Conservation (phyloP, 2,113 vertebrate genomes). For the Nyctibius bracteatus region DNA sequence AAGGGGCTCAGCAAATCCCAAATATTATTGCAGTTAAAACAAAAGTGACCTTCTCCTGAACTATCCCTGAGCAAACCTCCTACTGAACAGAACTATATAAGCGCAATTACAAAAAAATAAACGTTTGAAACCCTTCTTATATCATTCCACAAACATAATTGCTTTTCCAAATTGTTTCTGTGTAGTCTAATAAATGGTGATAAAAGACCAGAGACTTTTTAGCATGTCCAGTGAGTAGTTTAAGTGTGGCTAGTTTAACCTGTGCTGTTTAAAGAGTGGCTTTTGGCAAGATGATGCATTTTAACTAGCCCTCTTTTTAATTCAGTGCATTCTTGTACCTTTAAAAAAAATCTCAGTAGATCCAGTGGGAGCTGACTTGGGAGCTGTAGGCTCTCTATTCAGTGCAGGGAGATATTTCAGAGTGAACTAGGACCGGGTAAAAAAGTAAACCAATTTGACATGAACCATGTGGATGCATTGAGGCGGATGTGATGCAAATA, state of each 20-base stretch:
- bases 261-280: neutral
- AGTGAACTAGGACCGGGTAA: neutral
- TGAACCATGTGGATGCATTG: neutral
- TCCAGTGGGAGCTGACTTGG: neutral
- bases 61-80: neutral
- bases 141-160: neutral
- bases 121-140: neutral
- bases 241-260: neutral
- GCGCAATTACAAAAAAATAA: neutral
- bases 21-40: neutral
- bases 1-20: neutral
- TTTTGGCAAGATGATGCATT: neutral
- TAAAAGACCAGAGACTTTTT: neutral
- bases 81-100: neutral
- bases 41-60: neutral
- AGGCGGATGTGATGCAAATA: neutral
- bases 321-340: neutral
- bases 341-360: neutral
- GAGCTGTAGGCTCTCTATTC: neutral
- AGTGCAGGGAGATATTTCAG: neutral
- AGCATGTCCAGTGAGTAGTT: neutral
- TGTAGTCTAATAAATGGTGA: neutral
- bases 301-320: neutral
- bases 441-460: neutral
- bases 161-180: neutral